Evolutionary conservation across 2,888 invertebrate genomes (phyloP), one percentile per base, ranked within the genome.

Genomic region (Leucophenga montana): DNA sequence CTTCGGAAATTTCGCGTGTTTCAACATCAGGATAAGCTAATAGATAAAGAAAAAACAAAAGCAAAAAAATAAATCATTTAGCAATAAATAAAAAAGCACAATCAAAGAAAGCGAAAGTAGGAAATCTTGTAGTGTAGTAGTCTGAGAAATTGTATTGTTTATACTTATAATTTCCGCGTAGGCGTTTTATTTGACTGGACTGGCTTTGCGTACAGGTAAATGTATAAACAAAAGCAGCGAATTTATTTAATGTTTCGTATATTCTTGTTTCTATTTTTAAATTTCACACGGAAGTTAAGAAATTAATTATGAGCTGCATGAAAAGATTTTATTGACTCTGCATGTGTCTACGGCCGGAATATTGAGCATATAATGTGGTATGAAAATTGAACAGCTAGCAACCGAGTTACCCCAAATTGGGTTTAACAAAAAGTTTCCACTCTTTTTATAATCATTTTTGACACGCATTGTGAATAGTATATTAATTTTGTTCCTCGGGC

Each of bases 1-100:
- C 96, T n/a, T 93, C 91, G 54, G 92, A 94, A 75, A 99, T 89
- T 71, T 93, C 92, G 75, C 94, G 92, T 59, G 93, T 92, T 88
- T 95, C 93, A 4, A 99, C 95, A 86, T 99, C 99, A 0, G 99
- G 99, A 85, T 92, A 95, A 0, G 98, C 99, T 97, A 88, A 0
- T 1, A 8, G 20, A 27, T 18, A 31, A 54, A 65, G 61, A 67
- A 39, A 46, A 66, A 31, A 56, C 56, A 56, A 22, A 22, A 27
- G 20, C 4, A 14, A 61, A 61, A 61, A 39, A 39, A 8, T 11
- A 48, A 48, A 46, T 64, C 9, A 46, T 18, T 64, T 27, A 27
- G 6, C 9, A n/a, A 22, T 48, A 22, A 64, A 22, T 11, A 39
- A 8, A 39, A 11, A 39, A 11, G 11, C 39, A 39, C 27, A 39